Evolutionary conservation across 2,797 vertebrate species (phyloP), one percentile per base, ranked within the genome.

Genomic region (Tapirus indicus): DNA sequence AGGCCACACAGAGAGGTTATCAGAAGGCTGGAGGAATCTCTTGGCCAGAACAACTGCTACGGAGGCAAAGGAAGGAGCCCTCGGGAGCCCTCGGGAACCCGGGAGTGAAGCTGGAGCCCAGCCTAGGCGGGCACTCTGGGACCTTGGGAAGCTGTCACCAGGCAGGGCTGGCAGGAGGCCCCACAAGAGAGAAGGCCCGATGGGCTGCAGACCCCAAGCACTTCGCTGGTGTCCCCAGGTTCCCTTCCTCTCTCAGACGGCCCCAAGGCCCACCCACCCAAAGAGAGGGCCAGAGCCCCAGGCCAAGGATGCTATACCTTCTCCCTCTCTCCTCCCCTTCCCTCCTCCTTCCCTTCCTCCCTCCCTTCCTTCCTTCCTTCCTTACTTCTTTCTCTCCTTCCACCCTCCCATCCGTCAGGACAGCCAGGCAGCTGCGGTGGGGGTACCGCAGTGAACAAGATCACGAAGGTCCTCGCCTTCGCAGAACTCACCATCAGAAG

Each of bases 351-450:
- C 6, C 21, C 10, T 13, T 41, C 41, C n/a, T 10, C 2, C 25
- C 11, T 21, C 17, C 23, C 23, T 10, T n/a, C n/a, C n/a, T n/a
- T n/a, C 21, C 10, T 13, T 41, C 41, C n/a, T 10, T 1, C 25
- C 11, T 21, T 25, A 16, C 23, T 10, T 1, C 69, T 16, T 41
- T 29, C 49, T 6, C 6, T 35, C 35, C 35, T 4, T 18, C 32
- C 64, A 8, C 25, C 49, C 25, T 41, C 21, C 66, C 3, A 12
- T 11, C 64, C 16, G 0, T 54, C 41, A 8, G 79, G 18, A 8
- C 8, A n/a, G 8, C n/a, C 5, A 6, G 8, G 47, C 20, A 10
- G 23, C 49, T 5, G 10, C 2, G 7, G 41, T 0, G 1, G 35
- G 74, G 60, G 56, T 10, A 12, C 3, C 4, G 54, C 20, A 4